Evolutionary conservation across 1,140 invertebrate species (phyloP).

Genomic region (Drosophila novamexicana): DNA sequence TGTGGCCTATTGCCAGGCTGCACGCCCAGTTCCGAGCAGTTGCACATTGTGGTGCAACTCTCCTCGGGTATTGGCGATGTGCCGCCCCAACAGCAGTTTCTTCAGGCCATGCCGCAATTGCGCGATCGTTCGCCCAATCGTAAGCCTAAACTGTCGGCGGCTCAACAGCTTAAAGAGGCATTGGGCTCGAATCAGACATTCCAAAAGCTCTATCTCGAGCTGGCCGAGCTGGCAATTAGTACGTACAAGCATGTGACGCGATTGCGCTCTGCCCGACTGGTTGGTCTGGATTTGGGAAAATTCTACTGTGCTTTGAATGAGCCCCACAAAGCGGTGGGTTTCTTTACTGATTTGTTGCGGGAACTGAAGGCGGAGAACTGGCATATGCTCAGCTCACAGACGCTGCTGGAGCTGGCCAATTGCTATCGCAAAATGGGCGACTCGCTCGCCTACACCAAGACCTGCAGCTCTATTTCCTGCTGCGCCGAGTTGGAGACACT

Average conservation of each 20-base stretch:
- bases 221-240: conserved; percentile 97
- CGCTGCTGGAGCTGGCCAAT: conserved; percentile 92
- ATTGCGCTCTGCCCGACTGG: conserved; percentile 92
- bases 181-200: conserved; percentile 95
- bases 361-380: conserved; percentile 95
- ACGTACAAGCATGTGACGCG: conserved; percentile 98
- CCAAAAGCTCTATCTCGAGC: conserved; percentile 95
- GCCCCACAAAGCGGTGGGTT: conserved; percentile 94
- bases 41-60: conserved; percentile 95
- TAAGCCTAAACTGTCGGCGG: conserved; percentile 86
- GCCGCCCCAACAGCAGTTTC: conserved; percentile 69
- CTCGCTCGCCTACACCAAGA: conserved; percentile 88
- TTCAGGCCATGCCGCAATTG: conserved; percentile 71
- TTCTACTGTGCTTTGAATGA: conserved; percentile 96
- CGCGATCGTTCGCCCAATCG: conserved; percentile 79
- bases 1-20: conserved; percentile 96
- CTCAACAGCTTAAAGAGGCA: conserved; percentile 95
- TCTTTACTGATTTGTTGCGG: conserved; percentile 93
- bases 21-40: conserved; percentile 93
- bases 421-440: conserved; percentile 93
- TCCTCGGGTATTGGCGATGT: conserved; percentile 94
- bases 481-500: conserved; percentile 89
- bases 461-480: conserved; percentile 91
- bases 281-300: conserved; percentile 94
- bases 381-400: conserved; percentile 91